Percentiles rank a stretch among this genome's conserved stretches.
Evolutionary conservation across 2,797 vertebrate species (phyloP).

Genomic region (Huso huso): DNA sequence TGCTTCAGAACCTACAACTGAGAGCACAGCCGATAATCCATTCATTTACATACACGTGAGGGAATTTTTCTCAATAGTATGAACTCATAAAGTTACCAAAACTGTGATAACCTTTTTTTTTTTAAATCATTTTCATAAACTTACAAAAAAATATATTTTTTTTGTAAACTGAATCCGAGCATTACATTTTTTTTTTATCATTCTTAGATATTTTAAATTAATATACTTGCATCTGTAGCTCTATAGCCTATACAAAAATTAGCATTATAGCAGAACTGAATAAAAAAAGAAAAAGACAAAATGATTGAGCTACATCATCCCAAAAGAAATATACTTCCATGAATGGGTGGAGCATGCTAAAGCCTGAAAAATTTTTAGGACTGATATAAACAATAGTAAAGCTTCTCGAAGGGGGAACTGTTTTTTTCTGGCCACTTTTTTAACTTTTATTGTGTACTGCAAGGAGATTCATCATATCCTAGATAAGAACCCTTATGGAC

Average conservation of each 20-base stretch:
- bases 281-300: slow-evolving; percentile 8
- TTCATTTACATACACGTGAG: slow-evolving; percentile 48
- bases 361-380: slow-evolving; percentile 43
- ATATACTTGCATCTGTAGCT: slow-evolving; percentile 64
- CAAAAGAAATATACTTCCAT: slow-evolving; percentile 36
- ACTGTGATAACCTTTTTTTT: slow-evolving; percentile 77
- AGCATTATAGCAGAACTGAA: slow-evolving; percentile 37
- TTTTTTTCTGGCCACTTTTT: slow-evolving; percentile 41
- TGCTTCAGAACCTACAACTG: slow-evolving; percentile 73
- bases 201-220: slow-evolving; percentile 59
- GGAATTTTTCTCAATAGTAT: slow-evolving; percentile 49
- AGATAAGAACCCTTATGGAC: neutral
- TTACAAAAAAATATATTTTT: slow-evolving; percentile 44
- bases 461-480: slow-evolving; percentile 12
- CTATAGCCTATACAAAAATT: slow-evolving; percentile 29
- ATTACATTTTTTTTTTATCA: slow-evolving; percentile 35
- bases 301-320: slow-evolving; percentile 36
- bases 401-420: slow-evolving; percentile 53
- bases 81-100: slow-evolving; percentile 74
- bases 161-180: slow-evolving; percentile 30
- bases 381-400: slow-evolving; percentile 42
- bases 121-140: slow-evolving; percentile 56
- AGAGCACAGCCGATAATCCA: slow-evolving; percentile 33
- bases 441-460: slow-evolving; percentile 41
- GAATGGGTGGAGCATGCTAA: slow-evolving; percentile 43